Base-by-base conservation (phyloP, 2,113 vertebrate species). In the Pygoscelis adeliae region DNA sequence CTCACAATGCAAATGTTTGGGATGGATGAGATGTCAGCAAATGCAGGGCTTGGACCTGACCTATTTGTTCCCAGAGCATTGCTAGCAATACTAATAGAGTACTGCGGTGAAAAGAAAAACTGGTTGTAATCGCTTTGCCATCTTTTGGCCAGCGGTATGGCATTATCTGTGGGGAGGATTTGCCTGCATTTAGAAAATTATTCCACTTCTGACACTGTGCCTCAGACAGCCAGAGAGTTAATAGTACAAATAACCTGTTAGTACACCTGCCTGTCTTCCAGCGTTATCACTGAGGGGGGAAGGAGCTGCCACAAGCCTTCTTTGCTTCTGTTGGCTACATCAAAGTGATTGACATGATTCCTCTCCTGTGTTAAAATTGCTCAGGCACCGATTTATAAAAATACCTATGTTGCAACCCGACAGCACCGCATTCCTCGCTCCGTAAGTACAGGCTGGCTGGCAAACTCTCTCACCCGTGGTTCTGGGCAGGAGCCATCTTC, bases 351-450 rank as follows among this genome's bases (percentile, higher is more conserved):
- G 59, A 47, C 15, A 2, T 88, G 52, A 56, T 42, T 67, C 49
- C 29, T 46, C 15, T 56, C 25, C 73, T 40, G 23, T 49, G 36
- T 21, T 53, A 46, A 56, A 85, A 63, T 7, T 59, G 49, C 56
- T 34, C 30, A 42, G 74, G 74, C n/a, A 23, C 15, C 20, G 56
- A 49, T 81, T 52, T 61, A 30, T 34, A 53, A 81, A 79, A 81
- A 38, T 30, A 38, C 19, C 20, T n/a, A 1, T 38, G 59, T n/a
- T 55, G 46, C 40, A 66, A 50, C 13, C n/a, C 1, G 0, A 20
- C 77, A 77, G 65, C 4, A 0, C 16, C 0, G 0, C 17, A 6
- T 61, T 87, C 47, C 59, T 89, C 1, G 0, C 36, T 50, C 40
- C 52, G 26, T 36, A 34, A 78, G 83, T 65, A 34, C 46, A 34